Evolutionary conservation across 1,140 invertebrate species (phyloP).

Genomic region (Trichomalopsis sarcophagae): DNA sequence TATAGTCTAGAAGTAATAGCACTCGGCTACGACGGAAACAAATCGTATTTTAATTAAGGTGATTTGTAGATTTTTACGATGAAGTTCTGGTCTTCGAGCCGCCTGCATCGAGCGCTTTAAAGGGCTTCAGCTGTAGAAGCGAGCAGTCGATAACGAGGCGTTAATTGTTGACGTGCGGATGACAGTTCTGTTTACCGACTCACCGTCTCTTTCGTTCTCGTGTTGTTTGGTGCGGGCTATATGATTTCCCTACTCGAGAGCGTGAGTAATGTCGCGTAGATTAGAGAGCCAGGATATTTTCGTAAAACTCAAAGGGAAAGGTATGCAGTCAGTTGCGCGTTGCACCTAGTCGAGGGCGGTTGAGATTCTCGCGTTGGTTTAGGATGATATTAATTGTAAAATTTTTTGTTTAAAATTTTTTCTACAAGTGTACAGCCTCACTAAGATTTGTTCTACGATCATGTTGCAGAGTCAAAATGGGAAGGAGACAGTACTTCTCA

Average conservation of each 20-base stretch:
- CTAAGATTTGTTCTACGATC: background rate
- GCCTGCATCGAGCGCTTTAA: background rate
- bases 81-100: background rate
- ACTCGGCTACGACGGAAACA: too few relatives aligned
- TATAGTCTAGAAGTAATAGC: background rate
- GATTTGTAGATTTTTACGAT: background rate
- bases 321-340: background rate
- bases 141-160: constrained; percentile 32
- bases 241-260: background rate
- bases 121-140: background rate
- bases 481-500: constrained; percentile 72
- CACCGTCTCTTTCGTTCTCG: constrained; percentile 5
- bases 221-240: background rate
- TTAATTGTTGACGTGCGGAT: constrained; percentile 28
- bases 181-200: constrained; percentile 37
- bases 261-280: background rate
- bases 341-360: background rate
- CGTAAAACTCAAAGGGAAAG: background rate
- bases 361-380: background rate
- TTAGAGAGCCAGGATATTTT: background rate
- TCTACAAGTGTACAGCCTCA: background rate
- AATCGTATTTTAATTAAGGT: background rate
- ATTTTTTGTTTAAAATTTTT: background rate
- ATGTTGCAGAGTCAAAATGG: constrained; percentile 73
- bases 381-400: background rate